A percentile compares a stretch with the other conserved stretches of the same genome.
phyloP scores from a whole-genome alignment of 2,113 vertebrate genomes.

The Hippopotamus amphibius region DNA sequence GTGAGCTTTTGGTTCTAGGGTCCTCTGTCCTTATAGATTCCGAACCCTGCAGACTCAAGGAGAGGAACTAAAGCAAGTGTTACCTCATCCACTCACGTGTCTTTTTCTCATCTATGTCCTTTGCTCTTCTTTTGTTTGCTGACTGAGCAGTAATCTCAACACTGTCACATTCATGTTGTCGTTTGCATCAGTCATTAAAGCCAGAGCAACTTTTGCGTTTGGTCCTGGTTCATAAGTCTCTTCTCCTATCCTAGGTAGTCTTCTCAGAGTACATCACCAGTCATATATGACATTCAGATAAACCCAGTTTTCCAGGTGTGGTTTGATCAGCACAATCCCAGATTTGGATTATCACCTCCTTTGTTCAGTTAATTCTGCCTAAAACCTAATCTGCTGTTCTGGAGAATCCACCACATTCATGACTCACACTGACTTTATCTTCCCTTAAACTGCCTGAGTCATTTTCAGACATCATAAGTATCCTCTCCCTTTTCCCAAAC shows the following conservation, averaged over 20 bases:
- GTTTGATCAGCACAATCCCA: constrained; percentile 12
- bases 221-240: not conserved
- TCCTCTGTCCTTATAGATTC: not conserved
- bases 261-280: not conserved
- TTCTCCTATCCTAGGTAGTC: not conserved
- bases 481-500: constrained; percentile 16
- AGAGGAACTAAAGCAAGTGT: not conserved
- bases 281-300: constrained; percentile 22
- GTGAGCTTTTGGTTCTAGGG: not conserved
- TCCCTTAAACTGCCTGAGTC: constrained; percentile 52
- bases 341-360: constrained; percentile 65
- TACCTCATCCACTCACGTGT: not conserved
- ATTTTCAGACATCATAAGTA: constrained; percentile 30
- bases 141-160: not conserved
- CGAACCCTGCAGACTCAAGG: not conserved
- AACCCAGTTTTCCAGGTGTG: constrained; percentile 49
- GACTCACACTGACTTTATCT: constrained; percentile 56
- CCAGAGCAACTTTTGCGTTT: constrained; percentile 32
- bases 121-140: not conserved
- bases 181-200: constrained; percentile 3
- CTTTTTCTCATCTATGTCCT: not conserved
- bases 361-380: constrained; percentile 62
- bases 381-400: constrained; percentile 47
- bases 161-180: constrained; percentile 6
- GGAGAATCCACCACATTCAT: not conserved